phyloP scores from a whole-genome alignment of 2,113 vertebrate genomes.

The Aegotheles bennettii region DNA sequence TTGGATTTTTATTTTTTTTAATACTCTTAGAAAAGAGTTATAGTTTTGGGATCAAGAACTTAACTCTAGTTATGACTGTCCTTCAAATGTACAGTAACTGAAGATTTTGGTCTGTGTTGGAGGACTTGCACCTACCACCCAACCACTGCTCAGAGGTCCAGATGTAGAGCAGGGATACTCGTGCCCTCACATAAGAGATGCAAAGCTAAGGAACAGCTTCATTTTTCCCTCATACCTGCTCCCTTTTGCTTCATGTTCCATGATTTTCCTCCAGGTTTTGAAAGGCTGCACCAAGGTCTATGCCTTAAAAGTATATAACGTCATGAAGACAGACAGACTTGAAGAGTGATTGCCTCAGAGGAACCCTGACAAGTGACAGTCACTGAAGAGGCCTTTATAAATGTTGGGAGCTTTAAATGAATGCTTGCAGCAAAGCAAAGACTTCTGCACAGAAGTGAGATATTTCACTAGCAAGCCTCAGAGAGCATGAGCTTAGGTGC shows the following conservation, averaged over 20 bases:
- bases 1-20: not conserved
- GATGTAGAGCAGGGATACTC: not conserved
- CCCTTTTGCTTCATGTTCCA: not conserved
- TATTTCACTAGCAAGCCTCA: not conserved
- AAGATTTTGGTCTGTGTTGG: not conserved
- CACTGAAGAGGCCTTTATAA: not conserved
- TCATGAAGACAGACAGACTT: not conserved
- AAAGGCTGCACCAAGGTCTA: not conserved
- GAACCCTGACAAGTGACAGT: not conserved
- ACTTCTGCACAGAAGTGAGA: not conserved
- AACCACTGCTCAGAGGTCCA: not conserved
- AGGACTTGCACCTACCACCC: not conserved
- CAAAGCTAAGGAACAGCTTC: not conserved
- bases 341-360: not conserved
- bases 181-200: not conserved
- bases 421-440: not conserved
- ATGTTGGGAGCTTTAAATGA: not conserved
- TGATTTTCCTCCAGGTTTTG: not conserved
- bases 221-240: not conserved
- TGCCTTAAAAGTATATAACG: not conserved
- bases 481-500: not conserved
- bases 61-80: not conserved
- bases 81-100: accelerated
- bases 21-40: not conserved
- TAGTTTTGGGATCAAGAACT: not conserved